Conservation (phyloP, 2,888 invertebrate species). For the Selenia dentaria region DNA sequence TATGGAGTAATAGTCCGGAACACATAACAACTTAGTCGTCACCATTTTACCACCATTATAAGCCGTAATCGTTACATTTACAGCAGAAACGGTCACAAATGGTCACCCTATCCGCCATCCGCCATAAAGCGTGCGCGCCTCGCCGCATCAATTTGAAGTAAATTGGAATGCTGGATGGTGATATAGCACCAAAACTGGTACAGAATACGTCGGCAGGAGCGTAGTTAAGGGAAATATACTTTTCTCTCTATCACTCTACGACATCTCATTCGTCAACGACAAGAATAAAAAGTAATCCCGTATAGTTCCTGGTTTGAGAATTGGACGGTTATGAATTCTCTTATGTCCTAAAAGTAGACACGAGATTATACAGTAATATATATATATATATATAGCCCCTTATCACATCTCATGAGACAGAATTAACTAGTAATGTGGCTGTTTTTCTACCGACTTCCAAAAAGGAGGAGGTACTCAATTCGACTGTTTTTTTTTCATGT, state of each 20-base stretch:
- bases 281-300: too few relatives aligned
- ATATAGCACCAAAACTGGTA: slow-evolving; percentile 1
- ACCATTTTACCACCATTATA: slow-evolving; percentile 25
- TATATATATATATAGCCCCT: too few relatives aligned
- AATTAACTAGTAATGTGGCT: too few relatives aligned
- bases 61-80: slow-evolving; percentile 13
- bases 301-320: too few relatives aligned
- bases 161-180: slow-evolving; percentile 21
- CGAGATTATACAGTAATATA: too few relatives aligned
- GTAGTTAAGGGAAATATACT: neutral
- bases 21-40: neutral
- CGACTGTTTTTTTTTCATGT: too few relatives aligned
- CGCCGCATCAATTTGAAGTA: slow-evolving; percentile 25
- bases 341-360: too few relatives aligned
- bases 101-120: slow-evolving; percentile 22
- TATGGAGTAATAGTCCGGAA: neutral
- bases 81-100: slow-evolving; percentile 14
- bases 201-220: neutral
- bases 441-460: too few relatives aligned
- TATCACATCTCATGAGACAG: too few relatives aligned
- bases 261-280: neutral
- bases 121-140: slow-evolving; percentile 23
- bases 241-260: too few relatives aligned
- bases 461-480: too few relatives aligned
- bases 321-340: too few relatives aligned